Conservation (phyloP, 2,888 invertebrate genomes). For the Catocala sponsa region DNA sequence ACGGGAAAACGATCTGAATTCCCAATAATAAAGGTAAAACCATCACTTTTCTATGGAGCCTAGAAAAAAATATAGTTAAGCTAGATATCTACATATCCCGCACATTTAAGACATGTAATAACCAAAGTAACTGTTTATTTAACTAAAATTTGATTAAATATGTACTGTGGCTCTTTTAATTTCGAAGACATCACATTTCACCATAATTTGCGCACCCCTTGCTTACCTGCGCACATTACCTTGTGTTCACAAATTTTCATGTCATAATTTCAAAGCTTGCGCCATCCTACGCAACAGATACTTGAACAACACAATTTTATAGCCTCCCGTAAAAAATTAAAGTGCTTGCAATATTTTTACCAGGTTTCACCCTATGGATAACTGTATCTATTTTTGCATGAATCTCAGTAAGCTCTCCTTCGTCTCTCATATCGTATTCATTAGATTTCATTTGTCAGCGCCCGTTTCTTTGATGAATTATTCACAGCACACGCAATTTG, state of each 20-base stretch:
- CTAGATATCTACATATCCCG: no score
- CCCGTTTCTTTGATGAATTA: slow-evolving; percentile 83
- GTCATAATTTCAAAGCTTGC: not conserved
- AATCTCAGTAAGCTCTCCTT: slow-evolving; percentile 67
- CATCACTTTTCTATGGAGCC: no score
- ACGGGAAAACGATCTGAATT: no score
- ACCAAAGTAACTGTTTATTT: no score
- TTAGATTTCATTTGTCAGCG: slow-evolving; percentile 85
- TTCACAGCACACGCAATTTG: slow-evolving; percentile 80
- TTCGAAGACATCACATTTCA: slow-evolving; percentile 1
- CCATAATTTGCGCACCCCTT: not conserved
- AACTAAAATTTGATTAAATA: no score
- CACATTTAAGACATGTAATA: no score
- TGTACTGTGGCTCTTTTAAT: not conserved
- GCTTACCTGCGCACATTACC: not conserved
- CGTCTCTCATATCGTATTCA: slow-evolving; percentile 82
- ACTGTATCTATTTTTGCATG: slow-evolving; percentile 56
- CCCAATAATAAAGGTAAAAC: no score
- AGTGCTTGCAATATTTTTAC: slow-evolving; percentile 47
- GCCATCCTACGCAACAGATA: slow-evolving; percentile 1
- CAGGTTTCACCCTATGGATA: slow-evolving; percentile 34
- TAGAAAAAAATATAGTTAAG: no score
- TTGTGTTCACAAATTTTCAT: slow-evolving; percentile 2
- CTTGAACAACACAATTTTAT: slow-evolving; percentile 30
- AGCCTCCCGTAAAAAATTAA: slow-evolving; percentile 38